phyloP scores from a whole-genome alignment of 2,888 invertebrate genomes.

The Hyppa rectilinea region DNA sequence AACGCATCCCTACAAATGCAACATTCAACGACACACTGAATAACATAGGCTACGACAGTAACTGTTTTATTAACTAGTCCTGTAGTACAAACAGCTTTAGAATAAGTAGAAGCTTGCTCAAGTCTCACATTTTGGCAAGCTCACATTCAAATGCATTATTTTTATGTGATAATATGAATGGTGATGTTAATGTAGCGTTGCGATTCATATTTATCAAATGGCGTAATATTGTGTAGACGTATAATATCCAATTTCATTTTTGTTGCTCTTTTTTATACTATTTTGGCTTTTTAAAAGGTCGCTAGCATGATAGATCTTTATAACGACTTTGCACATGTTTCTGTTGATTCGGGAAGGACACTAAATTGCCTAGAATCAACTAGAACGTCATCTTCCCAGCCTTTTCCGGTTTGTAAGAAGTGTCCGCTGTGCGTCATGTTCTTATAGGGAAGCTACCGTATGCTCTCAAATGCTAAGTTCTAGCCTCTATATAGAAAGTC shows the following conservation, averaged over 20 bases:
- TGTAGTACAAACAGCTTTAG: neutral
- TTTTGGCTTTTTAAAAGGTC: neutral
- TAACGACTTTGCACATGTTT: neutral
- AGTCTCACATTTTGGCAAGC: constrained; percentile 17
- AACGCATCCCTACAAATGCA: constrained; percentile 74
- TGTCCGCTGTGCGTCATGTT: neutral
- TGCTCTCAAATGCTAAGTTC: constrained; percentile 1
- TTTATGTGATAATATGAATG: constrained; percentile 32
- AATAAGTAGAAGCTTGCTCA: constrained; percentile 17
- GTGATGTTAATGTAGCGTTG: neutral
- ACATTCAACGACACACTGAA: constrained; percentile 49
- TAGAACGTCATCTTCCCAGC: neutral
- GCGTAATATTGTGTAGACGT: neutral
- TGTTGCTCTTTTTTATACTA: neutral
- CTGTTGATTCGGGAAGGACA: constrained; percentile 8
- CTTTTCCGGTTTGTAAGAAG: constrained; percentile 10
- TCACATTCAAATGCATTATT: constrained; percentile 28
- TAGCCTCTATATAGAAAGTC: constrained; percentile 15
- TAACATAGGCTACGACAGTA: constrained; percentile 32
- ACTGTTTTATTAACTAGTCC: constrained; percentile 16
- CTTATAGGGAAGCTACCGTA: neutral
- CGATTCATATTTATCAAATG: constrained; percentile 26
- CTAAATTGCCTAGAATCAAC: neutral
- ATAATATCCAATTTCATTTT: constrained; percentile 9
- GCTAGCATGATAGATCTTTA: neutral